Evolutionary conservation across 92 coral and sea anemone genomes (phyloP).

Genomic region (Epizoanthus stellaris): DNA sequence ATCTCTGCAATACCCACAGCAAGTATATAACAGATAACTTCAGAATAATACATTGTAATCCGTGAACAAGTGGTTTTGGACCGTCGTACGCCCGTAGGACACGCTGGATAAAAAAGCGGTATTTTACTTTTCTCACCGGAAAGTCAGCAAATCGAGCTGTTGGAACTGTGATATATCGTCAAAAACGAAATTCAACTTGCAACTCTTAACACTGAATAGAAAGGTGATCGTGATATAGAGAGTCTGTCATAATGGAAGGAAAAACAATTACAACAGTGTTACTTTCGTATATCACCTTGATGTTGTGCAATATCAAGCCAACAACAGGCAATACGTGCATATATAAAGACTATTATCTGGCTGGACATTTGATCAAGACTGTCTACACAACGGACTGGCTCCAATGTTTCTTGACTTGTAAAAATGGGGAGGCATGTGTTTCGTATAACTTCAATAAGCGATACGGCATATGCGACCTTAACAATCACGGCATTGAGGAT

Average conservation of each 20-base stretch:
- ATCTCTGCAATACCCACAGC: too few species aligned
- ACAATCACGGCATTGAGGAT: not conserved
- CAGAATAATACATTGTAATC: too few species aligned
- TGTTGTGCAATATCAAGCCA: not conserved
- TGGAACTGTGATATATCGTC: too few species aligned
- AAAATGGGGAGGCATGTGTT: not conserved
- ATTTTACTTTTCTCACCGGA: too few species aligned
- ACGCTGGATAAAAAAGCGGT: too few species aligned
- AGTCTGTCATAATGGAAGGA: not conserved
- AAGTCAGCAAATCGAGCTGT: too few species aligned
- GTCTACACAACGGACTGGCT: conserved; percentile 12
- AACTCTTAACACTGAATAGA: too few species aligned
- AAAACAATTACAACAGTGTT: not conserved
- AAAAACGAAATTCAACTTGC: too few species aligned
- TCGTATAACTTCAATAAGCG: not conserved
- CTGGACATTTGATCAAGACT: not conserved
- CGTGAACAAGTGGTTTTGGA: too few species aligned
- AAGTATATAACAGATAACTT: too few species aligned
- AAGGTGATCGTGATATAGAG: too few species aligned
- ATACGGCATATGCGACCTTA: not conserved
- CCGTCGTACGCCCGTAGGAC: too few species aligned
- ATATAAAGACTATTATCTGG: not conserved
- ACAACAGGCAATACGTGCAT: not conserved
- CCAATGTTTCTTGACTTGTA: not conserved
- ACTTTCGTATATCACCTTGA: not conserved